A percentile compares a stretch with the other conserved stretches of the same genome.
phyloP scores from a whole-genome alignment of 2,113 vertebrate genomes.

The Dicerorhinus sumatrensis region DNA sequence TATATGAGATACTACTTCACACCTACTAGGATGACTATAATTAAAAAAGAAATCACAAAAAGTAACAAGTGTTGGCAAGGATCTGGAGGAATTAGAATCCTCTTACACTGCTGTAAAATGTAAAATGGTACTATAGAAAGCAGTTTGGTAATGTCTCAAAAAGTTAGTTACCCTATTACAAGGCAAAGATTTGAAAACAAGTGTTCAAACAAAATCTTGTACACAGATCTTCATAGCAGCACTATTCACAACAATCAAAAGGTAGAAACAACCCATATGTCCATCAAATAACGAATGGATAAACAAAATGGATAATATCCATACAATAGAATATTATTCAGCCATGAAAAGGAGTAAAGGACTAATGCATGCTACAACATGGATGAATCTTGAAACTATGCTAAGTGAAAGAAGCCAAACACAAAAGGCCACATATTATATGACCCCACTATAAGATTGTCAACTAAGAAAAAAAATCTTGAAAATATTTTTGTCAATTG shows the following conservation, averaged over 20 bases:
- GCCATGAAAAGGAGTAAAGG: not conserved
- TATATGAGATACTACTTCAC: not conserved
- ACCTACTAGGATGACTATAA: not conserved
- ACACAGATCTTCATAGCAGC: not conserved
- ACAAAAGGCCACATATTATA: not conserved
- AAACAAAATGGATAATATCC: not conserved
- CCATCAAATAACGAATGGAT: not conserved
- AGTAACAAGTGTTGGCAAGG: not conserved
- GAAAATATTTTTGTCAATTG: constrained; percentile 8
- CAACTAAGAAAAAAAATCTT: not conserved
- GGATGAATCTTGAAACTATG: not conserved
- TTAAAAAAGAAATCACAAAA: not conserved
- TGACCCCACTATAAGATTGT: not conserved
- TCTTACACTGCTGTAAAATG: not conserved
- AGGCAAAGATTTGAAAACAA: not conserved
- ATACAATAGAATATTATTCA: not conserved
- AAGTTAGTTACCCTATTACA: not conserved
- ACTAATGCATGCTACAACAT: not conserved
- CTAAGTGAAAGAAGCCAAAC: not conserved
- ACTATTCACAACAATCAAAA: not conserved
- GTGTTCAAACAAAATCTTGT: not conserved
- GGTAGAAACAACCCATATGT: not conserved
- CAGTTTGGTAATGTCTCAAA: not conserved
- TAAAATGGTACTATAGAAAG: not conserved
- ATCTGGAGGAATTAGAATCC: not conserved